Evolutionary conservation across 2,888 invertebrate species (phyloP), one percentile per base, ranked within the genome.

Genomic region (Diadegma fenestrale): DNA sequence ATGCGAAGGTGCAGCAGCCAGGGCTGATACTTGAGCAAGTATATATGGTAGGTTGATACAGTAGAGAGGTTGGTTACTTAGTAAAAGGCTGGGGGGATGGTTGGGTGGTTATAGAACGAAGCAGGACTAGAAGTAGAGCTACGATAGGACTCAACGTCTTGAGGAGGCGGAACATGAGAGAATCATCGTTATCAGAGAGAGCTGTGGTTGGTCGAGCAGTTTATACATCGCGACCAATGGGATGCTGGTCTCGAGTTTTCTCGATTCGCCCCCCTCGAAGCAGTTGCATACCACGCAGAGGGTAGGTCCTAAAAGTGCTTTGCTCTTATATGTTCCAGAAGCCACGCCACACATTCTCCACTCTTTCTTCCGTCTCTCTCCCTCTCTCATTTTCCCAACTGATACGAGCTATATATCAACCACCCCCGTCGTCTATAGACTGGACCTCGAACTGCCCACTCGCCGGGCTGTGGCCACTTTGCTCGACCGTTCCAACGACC

Each of bases 101-200:
- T 64, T 22, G 61, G 75, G 54, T 45, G 85, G 85, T 73, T 75
- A 72, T 75, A 82, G 85, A 78, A 64, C 79, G 79, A 66, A 73
- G n/a, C n/a, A n/a, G 84, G 82, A 88, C 87, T 87, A 82, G 87
- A 87, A 83, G 88, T 86, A 87, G 85, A 87, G 85, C 80, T 69
- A 87, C 69, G 75, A 78, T 82, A 82, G 87, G 88, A 77, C 87
- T 81, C 83, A 87, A 90, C 92, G 92, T 93, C 93, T 93, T 93
- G 91, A 92, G 92, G 92, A 92, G 93, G 93, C 93, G 93, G 92
- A 91, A 91, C 92, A 90, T 85, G 89, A 90, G 90, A 90, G 91
- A 88, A 91, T 91, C 93, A 88, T 89, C 91, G 93, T 94, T 94
- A 94, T 94, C 93, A 94, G 84, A 89, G 87, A 87, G 89, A 80